Evolutionary conservation across 2,797 vertebrate genomes (phyloP), one percentile per base, ranked within the genome.

Genomic region (Calcarius lapponicus): DNA sequence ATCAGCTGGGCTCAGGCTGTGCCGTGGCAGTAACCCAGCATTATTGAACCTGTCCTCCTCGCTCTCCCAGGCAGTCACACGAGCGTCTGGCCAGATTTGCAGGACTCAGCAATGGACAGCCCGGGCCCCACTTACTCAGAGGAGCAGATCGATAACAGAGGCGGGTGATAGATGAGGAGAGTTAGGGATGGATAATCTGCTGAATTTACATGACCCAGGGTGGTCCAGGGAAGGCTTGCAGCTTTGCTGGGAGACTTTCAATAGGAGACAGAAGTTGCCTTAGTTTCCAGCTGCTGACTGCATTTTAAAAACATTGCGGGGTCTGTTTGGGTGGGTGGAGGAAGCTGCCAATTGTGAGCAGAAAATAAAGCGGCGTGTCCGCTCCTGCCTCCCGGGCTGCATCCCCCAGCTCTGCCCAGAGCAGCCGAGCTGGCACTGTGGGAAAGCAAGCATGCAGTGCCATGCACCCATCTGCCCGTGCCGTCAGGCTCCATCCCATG

Each of bases 161-260:
- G 92, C 89, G 83, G 78, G 95, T 97, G 97, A 97, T 97, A 97
- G 96, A 97, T 97, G 97, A 96, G 96, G 67, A 92, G 95, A 95
- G 96, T 97, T 96, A 97, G 95, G 96, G 96, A 96, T 97, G 96
- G 95, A 97, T 96, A 97, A 97, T 97, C 96, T 93, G 95, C 95
- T 97, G 96, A 97, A 97, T 97, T 97, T 97, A 97, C 96, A 97
- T 97, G 97, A 97, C 96, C 95, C 96, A 88, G 95, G 95, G 95
- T 97, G 96, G 95, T 96, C 96, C 93, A 60, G 80, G 58, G 86
- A 84, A 95, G 93, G 93, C 66, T 96, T 88, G 91, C 38, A 48
- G 95, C 93, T 97, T 96, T 96, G 95, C 93, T 94, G 92, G 62
- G 94, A 89, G 95, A 93, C 93, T 97, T 97, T 97, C 96, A 97